phyloP scores from a whole-genome alignment of 2,113 vertebrate genomes.

The Arothron firmamentum region DNA sequence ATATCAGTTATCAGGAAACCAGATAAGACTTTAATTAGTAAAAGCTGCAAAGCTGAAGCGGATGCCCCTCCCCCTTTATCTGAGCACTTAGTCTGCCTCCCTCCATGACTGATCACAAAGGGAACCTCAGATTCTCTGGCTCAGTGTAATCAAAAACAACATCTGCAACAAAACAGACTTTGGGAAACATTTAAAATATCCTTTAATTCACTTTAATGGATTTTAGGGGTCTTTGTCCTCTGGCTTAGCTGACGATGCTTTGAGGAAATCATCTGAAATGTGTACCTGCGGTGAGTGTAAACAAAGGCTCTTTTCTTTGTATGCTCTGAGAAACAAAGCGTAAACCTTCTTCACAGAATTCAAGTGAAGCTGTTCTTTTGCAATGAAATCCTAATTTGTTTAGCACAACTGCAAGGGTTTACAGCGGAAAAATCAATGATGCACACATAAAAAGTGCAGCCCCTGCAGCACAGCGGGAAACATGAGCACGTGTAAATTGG shows the following conservation, averaged over 20 bases:
- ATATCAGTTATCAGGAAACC: no score
- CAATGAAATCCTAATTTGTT: no score
- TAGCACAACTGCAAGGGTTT: no score
- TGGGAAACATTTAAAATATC: conserved; percentile 29
- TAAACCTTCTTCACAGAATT: not conserved
- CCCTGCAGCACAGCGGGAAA: no score
- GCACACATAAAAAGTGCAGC: no score
- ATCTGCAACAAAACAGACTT: conserved; percentile 26
- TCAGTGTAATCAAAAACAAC: conserved; percentile 17
- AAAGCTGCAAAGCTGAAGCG: conserved; percentile 17
- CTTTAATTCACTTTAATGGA: conserved; percentile 36
- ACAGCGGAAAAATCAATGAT: no score
- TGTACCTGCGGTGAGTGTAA: conserved; percentile 8
- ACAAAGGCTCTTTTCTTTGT: not conserved
- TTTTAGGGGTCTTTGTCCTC: conserved; percentile 32
- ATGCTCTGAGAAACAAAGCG: conserved; percentile 6
- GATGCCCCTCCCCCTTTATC: conserved; percentile 29
- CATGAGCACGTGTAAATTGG: no score
- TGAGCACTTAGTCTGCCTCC: conserved; percentile 16
- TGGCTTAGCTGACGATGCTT: conserved; percentile 21
- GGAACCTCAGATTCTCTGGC: conserved; percentile 14
- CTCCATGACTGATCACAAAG: conserved; percentile 4
- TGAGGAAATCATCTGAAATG: not conserved
- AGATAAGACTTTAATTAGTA: not conserved
- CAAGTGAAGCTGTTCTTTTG: no score